Evolutionary conservation across 2,888 invertebrate species (phyloP), one percentile per base, ranked within the genome.

Genomic region (Strigamia transsilvanica): DNA sequence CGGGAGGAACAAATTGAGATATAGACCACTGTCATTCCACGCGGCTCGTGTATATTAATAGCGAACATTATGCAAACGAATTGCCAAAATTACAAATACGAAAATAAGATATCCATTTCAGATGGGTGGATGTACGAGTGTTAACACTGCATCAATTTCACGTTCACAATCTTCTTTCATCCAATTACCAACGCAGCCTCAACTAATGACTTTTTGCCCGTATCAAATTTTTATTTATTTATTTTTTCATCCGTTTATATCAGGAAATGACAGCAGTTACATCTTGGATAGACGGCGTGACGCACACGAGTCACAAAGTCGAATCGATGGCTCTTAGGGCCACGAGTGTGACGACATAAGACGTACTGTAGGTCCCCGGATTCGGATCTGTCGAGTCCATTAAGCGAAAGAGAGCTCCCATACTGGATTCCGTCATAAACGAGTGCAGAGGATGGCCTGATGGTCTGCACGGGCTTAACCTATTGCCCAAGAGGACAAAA

Each of bases 401-500:
- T 66, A 66, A 66, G 27, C 15, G 66, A 66, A 66, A 32, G 66
- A 66, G 66, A 66, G 66, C 66, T 18, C 51, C 32, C 10, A 15
- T 66, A 66, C 66, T 9, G 27, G 27, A 66, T 27, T 66, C 66
- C 66, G 66, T 66, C 66, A 66, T 66, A 66, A 66, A 66, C 66
- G 66, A 27, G 27, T 27, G 66, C 66, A 66, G 15, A 66, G 66
- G 66, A 66, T 66, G 66, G 66, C 27, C 66, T 66, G 66, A 66
- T 66, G 27, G 66, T 66, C 66, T 66, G 66, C 23, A 66, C 66
- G 27, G 66, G 66, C 27, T 66, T 66, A 66, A 66, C 66, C 66
- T 66, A 66, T 66, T 66, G 66, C 66, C 66, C 66, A 66, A 66
- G 66, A 66, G 66, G 66, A 66, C 66, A 66, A 66, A 66, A 66